Evolutionary conservation across 2,888 invertebrate genomes (phyloP), one percentile per base, ranked within the genome.

Genomic region (Rhingia rostrata): DNA sequence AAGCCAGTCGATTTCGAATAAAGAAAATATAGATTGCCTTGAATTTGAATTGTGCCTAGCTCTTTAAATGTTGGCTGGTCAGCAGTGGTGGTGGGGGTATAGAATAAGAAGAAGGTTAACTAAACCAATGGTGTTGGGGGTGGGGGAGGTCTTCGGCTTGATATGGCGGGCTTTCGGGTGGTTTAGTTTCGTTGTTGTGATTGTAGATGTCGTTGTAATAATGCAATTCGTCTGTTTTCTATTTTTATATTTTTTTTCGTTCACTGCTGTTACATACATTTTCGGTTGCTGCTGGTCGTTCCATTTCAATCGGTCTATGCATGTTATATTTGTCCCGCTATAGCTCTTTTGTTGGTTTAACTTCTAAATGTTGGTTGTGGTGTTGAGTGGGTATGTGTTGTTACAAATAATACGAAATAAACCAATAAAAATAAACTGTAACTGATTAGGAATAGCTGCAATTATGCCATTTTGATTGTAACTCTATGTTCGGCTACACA

Each of bases 381-480:
- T 33, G 51, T 3, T 5, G 60, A 35, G 12, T 14, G 9, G 33
- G 30, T 32, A 49, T 37, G 30, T 51, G 1, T 22, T 22, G 22
- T 22, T 33, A 39, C 54, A 35, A 35, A 56, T 39, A 53, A 32
- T 51, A 41, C 22, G 45, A 12, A 45, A 45, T 67, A 67, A 69
- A 67, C 61, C 69, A 69, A 77, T 61, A 72, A 60, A 72, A 35
- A 12, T 51, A 41, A 63, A 41, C n/a, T 49, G 56, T 14, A 78
- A 43, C 70, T 70, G 78, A 78, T 78, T 78, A 70, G 63, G 64
- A 78, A 64, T 64, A 64, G 58, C 63, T 56, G 54, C 70, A 78
- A 63, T 69, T 77, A 69, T 70, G 63, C 39, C 47, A 54, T 70
- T 78, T 70, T 58, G 63, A 78, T 70, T 78, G 78, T 70, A 47